Percentiles rank a stretch among this genome's conserved stretches.
phyloP scores from a whole-genome alignment of 1,140 invertebrate species.

The Drosophila paulistorum region DNA sequence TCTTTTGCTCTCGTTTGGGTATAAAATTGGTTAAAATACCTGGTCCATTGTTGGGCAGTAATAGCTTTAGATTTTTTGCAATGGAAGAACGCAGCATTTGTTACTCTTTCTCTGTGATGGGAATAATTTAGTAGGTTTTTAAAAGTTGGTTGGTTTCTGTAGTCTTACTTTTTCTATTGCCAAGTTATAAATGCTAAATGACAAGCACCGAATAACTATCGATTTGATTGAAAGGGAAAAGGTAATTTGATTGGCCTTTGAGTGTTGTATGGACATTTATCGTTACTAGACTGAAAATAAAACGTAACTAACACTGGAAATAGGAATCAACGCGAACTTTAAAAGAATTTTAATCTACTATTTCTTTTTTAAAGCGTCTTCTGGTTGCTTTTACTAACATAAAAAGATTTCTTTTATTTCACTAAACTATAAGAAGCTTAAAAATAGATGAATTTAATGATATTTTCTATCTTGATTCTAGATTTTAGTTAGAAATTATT shows the following conservation, averaged over 20 bases:
- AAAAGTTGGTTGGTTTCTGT: background rate
- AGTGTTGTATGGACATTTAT: too few relatives aligned
- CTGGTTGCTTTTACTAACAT: background rate
- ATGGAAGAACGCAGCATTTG: background rate
- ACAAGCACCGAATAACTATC: background rate
- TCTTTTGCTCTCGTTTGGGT: slow-evolving; percentile 55
- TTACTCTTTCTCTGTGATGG: background rate
- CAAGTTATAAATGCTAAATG: background rate
- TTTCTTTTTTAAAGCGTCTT: too few relatives aligned
- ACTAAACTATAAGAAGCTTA: background rate
- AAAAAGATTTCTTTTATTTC: too few relatives aligned
- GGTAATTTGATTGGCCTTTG: too few relatives aligned
- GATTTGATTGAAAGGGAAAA: background rate
- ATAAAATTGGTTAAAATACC: background rate
- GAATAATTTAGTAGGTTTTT: background rate
- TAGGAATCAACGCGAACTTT: too few relatives aligned
- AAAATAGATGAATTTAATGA: background rate
- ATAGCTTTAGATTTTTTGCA: background rate
- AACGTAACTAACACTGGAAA: too few relatives aligned
- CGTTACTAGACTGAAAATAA: too few relatives aligned
- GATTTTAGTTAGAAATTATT: background rate
- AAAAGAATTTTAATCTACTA: too few relatives aligned
- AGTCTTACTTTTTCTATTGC: background rate
- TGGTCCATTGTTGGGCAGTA: background rate
- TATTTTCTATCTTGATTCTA: background rate